phyloP scores from a whole-genome alignment of 2,113 vertebrate species.

The Anolis sagrei region DNA sequence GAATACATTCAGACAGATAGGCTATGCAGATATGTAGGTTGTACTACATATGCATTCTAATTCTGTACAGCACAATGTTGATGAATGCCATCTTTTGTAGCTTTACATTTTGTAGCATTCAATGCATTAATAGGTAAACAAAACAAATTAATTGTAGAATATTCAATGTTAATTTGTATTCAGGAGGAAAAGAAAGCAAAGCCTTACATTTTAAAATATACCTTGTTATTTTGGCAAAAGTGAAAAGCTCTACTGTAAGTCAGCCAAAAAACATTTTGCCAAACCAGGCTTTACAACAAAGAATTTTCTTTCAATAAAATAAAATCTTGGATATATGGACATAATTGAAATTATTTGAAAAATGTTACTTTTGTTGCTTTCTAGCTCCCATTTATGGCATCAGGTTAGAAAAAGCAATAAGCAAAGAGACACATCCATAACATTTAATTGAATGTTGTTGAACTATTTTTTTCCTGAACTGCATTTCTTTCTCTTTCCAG shows the following conservation, averaged over 20 bases:
- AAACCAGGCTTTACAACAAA: conserved; percentile 4
- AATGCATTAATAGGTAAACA: neutral
- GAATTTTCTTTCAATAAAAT: neutral
- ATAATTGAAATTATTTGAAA: conserved; percentile 26
- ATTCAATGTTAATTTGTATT: neutral
- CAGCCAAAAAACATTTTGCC: neutral
- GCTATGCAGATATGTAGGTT: too few species aligned
- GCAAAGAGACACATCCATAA: neutral
- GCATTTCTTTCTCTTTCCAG: conserved; percentile 74
- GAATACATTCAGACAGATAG: too few species aligned
- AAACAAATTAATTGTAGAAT: neutral
- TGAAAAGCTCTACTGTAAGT: conserved; percentile 4
- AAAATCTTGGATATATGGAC: conserved; percentile 14
- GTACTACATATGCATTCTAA: neutral
- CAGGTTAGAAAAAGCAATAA: conserved; percentile 13
- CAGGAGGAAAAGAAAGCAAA: neutral
- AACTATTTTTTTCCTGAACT: conserved; percentile 31
- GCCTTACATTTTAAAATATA: neutral
- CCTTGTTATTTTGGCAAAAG: neutral
- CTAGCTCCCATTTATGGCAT: conserved; percentile 9
- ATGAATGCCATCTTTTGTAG: too few species aligned
- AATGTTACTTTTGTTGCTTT: conserved; percentile 17
- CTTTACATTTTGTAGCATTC: neutral
- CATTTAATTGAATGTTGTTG: conserved; percentile 38
- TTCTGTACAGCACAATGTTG: neutral